phyloP scores from a whole-genome alignment of 2,113 vertebrate genomes.

The Urocynchramus pylzowi region DNA sequence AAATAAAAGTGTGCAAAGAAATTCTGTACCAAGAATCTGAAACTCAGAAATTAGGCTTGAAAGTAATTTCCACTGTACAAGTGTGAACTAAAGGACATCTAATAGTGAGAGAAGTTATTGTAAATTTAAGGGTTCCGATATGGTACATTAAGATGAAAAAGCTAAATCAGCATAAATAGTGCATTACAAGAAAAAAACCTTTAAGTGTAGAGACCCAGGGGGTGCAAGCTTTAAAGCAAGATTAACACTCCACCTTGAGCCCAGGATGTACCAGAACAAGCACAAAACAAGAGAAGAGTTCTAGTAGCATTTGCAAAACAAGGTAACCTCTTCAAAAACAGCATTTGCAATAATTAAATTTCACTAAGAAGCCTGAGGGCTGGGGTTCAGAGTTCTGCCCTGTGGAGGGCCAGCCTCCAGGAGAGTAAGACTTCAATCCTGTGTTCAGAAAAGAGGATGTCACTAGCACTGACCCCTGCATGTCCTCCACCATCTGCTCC shows the following conservation, averaged over 20 bases:
- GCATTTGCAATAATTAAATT: not conserved
- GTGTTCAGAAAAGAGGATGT: not conserved
- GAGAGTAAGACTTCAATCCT: not conserved
- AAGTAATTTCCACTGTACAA: not conserved
- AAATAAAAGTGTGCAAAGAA: not conserved
- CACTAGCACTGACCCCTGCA: no score
- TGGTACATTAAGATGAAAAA: not conserved
- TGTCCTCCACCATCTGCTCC: not conserved
- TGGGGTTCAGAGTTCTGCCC: not conserved
- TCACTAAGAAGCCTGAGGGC: not conserved
- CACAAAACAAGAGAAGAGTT: not conserved
- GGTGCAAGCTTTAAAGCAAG: not conserved
- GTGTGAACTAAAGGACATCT: not conserved
- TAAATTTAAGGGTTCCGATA: not conserved
- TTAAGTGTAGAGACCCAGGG: not conserved
- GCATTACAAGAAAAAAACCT: not conserved
- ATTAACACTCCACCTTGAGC: fast-evolving
- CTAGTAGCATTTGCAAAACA: not conserved
- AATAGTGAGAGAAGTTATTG: not conserved
- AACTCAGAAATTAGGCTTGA: not conserved
- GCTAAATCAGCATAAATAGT: not conserved
- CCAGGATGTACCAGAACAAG: not conserved
- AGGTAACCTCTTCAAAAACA: not conserved
- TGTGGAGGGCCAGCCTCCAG: not conserved
- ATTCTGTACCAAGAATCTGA: not conserved